Evolutionary conservation across 2,888 invertebrate genomes (phyloP).

Genomic region (Tineola bisselliella): DNA sequence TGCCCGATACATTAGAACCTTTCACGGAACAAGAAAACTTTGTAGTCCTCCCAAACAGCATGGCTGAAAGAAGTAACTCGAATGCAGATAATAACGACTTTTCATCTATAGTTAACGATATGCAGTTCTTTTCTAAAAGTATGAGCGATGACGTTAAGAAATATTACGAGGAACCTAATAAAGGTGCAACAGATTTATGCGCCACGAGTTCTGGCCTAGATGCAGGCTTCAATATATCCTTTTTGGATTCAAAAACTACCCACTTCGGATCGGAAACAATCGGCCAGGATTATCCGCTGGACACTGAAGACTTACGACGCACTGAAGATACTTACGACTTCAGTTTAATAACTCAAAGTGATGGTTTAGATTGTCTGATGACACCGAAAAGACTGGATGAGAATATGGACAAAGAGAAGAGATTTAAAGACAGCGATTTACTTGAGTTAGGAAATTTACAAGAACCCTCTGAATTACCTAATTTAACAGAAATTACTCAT

Average conservation of each 20-base stretch:
- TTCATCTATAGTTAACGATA: constrained; percentile 56
- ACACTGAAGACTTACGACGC: constrained; percentile 44
- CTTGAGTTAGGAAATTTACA: not conserved
- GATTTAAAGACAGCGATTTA: not conserved
- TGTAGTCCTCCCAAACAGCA: constrained; percentile 43
- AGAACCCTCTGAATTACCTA: not conserved
- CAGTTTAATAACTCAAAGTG: constrained; percentile 48
- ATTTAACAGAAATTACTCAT: not conserved
- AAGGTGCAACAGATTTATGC: constrained; percentile 50
- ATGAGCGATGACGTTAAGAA: constrained; percentile 62
- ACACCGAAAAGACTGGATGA: constrained; percentile 40
- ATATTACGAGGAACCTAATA: constrained; percentile 52
- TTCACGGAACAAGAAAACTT: constrained; percentile 54
- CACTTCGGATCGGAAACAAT: constrained; percentile 38
- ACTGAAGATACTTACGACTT: constrained; percentile 56
- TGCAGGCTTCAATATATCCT: constrained; percentile 49
- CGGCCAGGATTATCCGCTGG: constrained; percentile 39
- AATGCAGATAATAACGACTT: constrained; percentile 46
- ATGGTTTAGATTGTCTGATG: constrained; percentile 50
- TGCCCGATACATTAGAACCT: constrained; percentile 54
- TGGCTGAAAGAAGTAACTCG: constrained; percentile 40
- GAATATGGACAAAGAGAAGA: constrained; percentile 15
- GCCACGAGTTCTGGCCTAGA: constrained; percentile 48
- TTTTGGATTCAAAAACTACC: constrained; percentile 45
- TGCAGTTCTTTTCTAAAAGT: constrained; percentile 60